Percentiles rank a stretch among this genome's conserved stretches.
Evolutionary conservation across 2,888 invertebrate genomes (phyloP).

Genomic region (Strigamia maritima): DNA sequence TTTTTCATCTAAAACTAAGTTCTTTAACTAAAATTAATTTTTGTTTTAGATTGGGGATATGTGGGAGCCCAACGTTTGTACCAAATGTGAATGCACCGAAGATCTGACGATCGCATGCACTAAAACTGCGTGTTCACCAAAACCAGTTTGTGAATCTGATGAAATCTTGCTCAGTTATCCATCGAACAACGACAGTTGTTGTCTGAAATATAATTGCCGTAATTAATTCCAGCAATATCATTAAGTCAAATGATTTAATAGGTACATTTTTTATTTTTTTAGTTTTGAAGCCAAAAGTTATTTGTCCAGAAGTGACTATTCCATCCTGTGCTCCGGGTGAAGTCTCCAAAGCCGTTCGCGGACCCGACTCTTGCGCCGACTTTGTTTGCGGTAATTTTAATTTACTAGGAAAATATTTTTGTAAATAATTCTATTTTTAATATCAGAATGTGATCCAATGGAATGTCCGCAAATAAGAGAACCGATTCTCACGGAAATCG

Average conservation of each 20-base stretch:
- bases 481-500: slow-evolving; percentile 49
- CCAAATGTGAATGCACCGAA: slow-evolving; percentile 64
- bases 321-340: slow-evolving; percentile 70
- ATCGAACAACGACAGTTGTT: slow-evolving; percentile 41
- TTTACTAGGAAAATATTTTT: not conserved
- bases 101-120: slow-evolving; percentile 44
- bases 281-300: not conserved
- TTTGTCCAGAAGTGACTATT: slow-evolving; percentile 61
- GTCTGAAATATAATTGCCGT: slow-evolving; percentile 43
- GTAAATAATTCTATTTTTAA: not conserved
- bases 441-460: slow-evolving; percentile 67
- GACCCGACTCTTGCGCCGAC: slow-evolving; percentile 65
- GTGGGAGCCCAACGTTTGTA: slow-evolving; percentile 71
- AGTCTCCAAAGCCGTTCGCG: slow-evolving; percentile 64
- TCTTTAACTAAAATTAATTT: not conserved
- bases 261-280: not conserved
- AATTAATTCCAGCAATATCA: slow-evolving; percentile 34
- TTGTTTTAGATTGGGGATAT: slow-evolving; percentile 58
- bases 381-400: slow-evolving; percentile 60
- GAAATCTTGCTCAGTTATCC: slow-evolving; percentile 40
- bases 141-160: slow-evolving; percentile 41
- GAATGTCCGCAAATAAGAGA: slow-evolving; percentile 64
- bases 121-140: slow-evolving; percentile 42
- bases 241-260: no score
- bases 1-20: not conserved